These are phyloP conservation scores for Lagodon rhomboides DNA, from an alignment of 2,797 vertebrate genomes.

Conservation along the genomic window DNA sequence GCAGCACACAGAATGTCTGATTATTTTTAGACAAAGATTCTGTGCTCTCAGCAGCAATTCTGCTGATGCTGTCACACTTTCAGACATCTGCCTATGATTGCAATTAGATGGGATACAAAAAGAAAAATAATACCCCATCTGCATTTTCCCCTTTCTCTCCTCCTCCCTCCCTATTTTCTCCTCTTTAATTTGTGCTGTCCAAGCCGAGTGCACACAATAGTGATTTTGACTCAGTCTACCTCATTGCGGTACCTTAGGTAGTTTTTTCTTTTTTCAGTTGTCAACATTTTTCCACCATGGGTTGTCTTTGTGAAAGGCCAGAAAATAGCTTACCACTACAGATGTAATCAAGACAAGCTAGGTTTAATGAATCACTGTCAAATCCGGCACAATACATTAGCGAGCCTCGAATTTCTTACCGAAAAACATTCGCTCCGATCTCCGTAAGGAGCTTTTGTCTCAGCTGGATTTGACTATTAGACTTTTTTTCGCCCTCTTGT, in stretches of 20 bases:
- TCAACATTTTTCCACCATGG: constrained; percentile 80
- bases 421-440: constrained; percentile 54
- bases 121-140: constrained; percentile 95
- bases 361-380: constrained; percentile 85
- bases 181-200: constrained; percentile 84
- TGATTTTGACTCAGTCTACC: constrained; percentile 81
- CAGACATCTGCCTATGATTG: constrained; percentile 99
- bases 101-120: constrained; percentile 99
- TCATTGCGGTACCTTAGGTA: constrained; percentile 74
- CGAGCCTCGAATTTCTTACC: constrained; percentile 54
- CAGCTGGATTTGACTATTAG: constrained; percentile 34
- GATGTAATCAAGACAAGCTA: constrained; percentile 82
- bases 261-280: constrained; percentile 54
- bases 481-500: constrained; percentile 20
- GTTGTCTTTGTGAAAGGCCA: constrained; percentile 81
- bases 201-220: constrained; percentile 81
- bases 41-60: constrained; percentile 99
- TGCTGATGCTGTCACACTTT: constrained; percentile 99
- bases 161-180: constrained; percentile 72
- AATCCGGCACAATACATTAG: constrained; percentile 70
- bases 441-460: constrained; percentile 44
- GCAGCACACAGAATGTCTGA: constrained; percentile 98
- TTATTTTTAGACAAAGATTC: constrained; percentile 99
- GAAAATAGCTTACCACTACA: constrained; percentile 83
- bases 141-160: constrained; percentile 83